Conservation (phyloP, 2,797 vertebrate genomes). For the Phoeniculus purpureus region DNA sequence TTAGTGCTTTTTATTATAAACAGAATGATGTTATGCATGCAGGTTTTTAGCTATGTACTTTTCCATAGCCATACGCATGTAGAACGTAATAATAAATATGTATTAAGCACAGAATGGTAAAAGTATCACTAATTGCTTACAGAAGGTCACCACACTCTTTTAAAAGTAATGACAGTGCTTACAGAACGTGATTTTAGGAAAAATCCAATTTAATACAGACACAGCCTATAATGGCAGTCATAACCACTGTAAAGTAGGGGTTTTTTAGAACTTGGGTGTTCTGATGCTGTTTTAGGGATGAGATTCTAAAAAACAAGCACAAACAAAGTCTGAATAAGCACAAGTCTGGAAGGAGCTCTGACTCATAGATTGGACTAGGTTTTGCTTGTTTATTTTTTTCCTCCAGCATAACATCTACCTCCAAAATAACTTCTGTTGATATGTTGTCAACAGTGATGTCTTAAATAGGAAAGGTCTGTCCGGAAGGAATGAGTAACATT, state of each 20-base stretch:
- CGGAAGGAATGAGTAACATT: not conserved
- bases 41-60: too few relatives aligned
- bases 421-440: not conserved
- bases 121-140: not conserved
- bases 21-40: not conserved
- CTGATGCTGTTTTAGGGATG: not conserved
- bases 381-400: rapidly evolving
- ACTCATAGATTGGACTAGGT: not conserved
- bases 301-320: not conserved
- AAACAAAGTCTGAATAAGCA: not conserved
- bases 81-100: not conserved
- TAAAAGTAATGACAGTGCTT: not conserved
- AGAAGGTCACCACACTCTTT: not conserved
- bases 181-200: not conserved
- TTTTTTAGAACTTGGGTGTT: not conserved
- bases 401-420: not conserved
- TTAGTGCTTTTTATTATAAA: not conserved
- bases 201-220: not conserved
- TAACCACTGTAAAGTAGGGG: not conserved
- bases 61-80: not conserved
- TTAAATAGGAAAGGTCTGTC: not conserved
- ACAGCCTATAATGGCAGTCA: not conserved
- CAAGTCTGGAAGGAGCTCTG: not conserved
- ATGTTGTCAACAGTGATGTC: not conserved
- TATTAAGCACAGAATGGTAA: not conserved